Conservation (phyloP, 2,113 vertebrate genomes). For the Passer domesticus region DNA sequence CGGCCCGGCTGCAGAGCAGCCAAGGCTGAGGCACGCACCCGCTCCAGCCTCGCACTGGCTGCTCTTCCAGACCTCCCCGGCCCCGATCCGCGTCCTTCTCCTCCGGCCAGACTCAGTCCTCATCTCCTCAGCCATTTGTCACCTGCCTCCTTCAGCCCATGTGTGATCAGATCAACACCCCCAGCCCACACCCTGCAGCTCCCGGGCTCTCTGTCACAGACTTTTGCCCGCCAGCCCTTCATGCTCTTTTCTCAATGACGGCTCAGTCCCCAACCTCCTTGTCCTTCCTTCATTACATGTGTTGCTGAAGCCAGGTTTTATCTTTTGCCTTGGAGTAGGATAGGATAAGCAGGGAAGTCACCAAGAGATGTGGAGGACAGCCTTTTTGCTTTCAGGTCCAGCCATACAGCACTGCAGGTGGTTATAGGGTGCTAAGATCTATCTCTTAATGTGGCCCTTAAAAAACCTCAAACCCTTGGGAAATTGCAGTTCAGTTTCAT, state of each 20-base stretch:
- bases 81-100: not conserved
- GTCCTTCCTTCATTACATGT: not conserved
- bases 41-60: not conserved
- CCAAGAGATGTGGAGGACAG: not conserved
- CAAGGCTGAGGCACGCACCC: rapidly evolving
- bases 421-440: not conserved
- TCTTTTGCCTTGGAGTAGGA: not conserved
- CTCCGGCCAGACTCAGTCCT: not conserved
- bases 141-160: not conserved
- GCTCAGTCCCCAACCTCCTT: not conserved
- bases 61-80: not conserved
- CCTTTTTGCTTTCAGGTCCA: not conserved
- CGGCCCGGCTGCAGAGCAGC: not conserved
- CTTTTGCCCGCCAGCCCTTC: not conserved
- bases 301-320: not conserved
- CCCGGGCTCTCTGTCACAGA: not conserved
- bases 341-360: not conserved
- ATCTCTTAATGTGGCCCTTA: not conserved
- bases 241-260: not conserved
- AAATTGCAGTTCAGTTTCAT: not conserved
- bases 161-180: not conserved
- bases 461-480: not conserved
- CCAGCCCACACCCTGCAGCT: not conserved
- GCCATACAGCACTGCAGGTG: not conserved
- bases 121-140: not conserved